phyloP scores from a whole-genome alignment of 2,797 vertebrate genomes.

The Clarias platycephalus region DNA sequence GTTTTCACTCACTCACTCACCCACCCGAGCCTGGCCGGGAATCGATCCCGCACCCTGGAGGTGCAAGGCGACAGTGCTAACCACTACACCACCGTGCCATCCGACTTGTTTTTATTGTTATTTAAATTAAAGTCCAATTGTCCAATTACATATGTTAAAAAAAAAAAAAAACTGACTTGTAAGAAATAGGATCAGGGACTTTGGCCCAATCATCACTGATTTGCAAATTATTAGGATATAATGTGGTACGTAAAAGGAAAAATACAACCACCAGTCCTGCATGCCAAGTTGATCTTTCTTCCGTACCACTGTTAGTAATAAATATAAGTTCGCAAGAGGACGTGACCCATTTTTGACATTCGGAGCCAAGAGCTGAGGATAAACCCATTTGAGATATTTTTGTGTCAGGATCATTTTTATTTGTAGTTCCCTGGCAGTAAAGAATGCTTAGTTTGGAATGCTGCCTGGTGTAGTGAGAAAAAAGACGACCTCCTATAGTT shows the following conservation, averaged over 20 bases:
- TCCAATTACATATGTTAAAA: background rate
- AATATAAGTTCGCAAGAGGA: background rate
- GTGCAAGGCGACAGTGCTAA: too few species aligned
- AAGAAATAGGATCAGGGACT: background rate
- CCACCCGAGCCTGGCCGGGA: too few species aligned
- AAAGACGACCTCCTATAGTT: background rate
- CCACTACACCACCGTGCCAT: too few species aligned
- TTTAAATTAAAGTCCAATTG: background rate
- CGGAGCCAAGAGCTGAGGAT: background rate
- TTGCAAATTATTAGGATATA: background rate
- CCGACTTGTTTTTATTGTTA: background rate
- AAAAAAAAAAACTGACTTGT: background rate
- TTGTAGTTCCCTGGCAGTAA: too few species aligned
- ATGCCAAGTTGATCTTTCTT: background rate
- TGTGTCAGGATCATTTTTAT: background rate
- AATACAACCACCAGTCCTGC: background rate
- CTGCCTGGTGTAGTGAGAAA: background rate
- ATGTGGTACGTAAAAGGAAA: background rate
- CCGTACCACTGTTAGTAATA: background rate
- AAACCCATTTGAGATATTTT: background rate
- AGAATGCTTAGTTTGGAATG: background rate
- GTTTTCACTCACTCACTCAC: too few species aligned
- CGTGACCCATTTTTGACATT: background rate
- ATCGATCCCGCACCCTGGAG: too few species aligned
- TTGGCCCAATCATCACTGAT: background rate